Evolutionary conservation across 2,113 vertebrate species (phyloP), one percentile per base, ranked within the genome.

Genomic region (Equus quagga): DNA sequence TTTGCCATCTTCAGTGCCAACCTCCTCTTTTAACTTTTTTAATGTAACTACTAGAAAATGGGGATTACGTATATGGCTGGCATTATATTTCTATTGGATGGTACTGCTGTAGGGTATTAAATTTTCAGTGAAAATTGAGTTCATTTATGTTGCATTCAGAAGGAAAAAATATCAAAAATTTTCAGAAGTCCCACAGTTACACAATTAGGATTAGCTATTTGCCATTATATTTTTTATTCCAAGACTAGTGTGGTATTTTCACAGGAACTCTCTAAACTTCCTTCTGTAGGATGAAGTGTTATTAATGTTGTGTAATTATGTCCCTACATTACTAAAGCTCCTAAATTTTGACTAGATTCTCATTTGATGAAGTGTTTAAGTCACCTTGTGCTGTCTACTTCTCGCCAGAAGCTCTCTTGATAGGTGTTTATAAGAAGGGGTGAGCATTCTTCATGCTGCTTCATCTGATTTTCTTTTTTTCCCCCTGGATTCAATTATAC

Each of bases 101-200:
- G 3, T 5, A 15, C 7, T 70, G 21, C n/a, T 70, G 4, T 96
- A 84, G 18, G 12, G 5, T 87, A 88, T 78, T 88, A 54, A 58
- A 6, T 87, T 93, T 95, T 36, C 46, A 36, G n/a, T 91, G 51
- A 95, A 96, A 91, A 88, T 89, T 46, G 26, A 75, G 54, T 84
- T 44, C 10, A 21, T 91, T 93, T 94, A 69, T 94, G 36, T 75
- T 84, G 58, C 51, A 49, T 91, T 86, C 94, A 51, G 46, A 86
- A 49, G n/a, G 24, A 75, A 89, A 85, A 51, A 78, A 70, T 69
- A 6, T 58, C 56, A 64, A 58, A 96, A 96, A n/a, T 28, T 24
- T 60, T 94, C 83, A 67, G 31, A 96, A 69, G 41, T 31, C 58
- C 21, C 58, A 94, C 33, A 78, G 8, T 84, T 69, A 21, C 72